phyloP scores from a whole-genome alignment of 2,113 vertebrate species.

The Ictalurus furcatus region DNA sequence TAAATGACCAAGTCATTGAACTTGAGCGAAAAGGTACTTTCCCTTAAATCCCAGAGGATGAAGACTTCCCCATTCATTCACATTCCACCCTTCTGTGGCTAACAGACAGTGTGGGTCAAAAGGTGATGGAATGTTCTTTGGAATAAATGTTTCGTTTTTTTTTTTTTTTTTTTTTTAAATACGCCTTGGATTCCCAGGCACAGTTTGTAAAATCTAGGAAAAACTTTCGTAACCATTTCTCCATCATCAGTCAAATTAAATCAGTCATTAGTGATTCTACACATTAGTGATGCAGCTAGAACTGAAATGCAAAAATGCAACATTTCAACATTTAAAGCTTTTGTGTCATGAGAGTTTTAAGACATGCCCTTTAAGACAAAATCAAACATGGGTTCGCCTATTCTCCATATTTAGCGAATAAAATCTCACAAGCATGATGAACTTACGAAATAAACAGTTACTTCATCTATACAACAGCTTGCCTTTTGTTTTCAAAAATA shows the following conservation, averaged over 20 bases:
- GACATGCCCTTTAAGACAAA: background rate
- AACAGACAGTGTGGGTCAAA: slow-evolving; percentile 39
- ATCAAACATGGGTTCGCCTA: background rate
- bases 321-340: background rate
- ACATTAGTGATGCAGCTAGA: background rate
- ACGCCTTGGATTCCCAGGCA: background rate
- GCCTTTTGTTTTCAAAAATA: background rate
- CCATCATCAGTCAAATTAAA: background rate
- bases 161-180: background rate
- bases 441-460: background rate
- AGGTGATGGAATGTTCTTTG: slow-evolving; percentile 30
- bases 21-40: background rate
- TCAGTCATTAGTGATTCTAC: background rate
- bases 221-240: slow-evolving; percentile 1
- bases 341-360: background rate
- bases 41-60: background rate
- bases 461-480: background rate
- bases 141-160: background rate
- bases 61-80: background rate
- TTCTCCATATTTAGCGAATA: background rate
- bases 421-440: background rate
- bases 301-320: background rate
- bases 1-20: too few species aligned
- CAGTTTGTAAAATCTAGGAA: background rate
- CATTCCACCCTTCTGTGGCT: background rate